Base-by-base conservation (phyloP, 2,113 vertebrate species). In the Elgaria multicarinata region DNA sequence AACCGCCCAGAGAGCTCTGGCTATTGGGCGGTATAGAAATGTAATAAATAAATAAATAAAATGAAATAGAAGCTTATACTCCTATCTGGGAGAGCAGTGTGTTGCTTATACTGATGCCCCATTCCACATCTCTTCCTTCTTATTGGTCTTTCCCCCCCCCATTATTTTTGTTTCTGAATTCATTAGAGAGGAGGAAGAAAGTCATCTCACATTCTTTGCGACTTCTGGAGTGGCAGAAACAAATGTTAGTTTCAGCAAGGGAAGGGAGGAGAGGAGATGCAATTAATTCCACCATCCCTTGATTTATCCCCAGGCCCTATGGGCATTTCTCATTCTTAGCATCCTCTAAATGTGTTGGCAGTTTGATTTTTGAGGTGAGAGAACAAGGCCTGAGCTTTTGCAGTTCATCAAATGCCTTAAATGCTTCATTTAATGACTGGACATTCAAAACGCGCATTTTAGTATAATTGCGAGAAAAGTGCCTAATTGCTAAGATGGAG, bases 281-380 rank as follows among this genome's bases (percentile, higher is more conserved):
- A 86, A 90, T 78, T 94, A 55, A 90, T 89, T 91, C 90, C 84
- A 72, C 58, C 72, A 64, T 86, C 39, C 86, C 77, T 31, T 92
- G 77, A 80, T 89, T 93, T 92, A 82, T 90, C 75, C 91, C 77
- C 74, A 92, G 44, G 4, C 46, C 88, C 0, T 53, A 92, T 39
- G 91, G 71, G 82, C 76, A 75, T 89, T 93, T 94, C 87, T 90
- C 13, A 82, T 85, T 91, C 24, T 83, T 64, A 91, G 5, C 92
- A 6, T 89, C 18, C 33, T 92, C 79, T 44, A 93, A 93, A 93
- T 89, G 39, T 3, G 0, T 1, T 6, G 0, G 28, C 0, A 86
- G 39, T 93, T 96, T 94, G 62, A 79, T 91, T 92, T 93, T 76
- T 94, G 67, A 31, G 1, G 76, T 39, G 4, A 90, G 2, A 91